phyloP scores from a whole-genome alignment of 2,113 vertebrate genomes.

The Cyprinus carpio region DNA sequence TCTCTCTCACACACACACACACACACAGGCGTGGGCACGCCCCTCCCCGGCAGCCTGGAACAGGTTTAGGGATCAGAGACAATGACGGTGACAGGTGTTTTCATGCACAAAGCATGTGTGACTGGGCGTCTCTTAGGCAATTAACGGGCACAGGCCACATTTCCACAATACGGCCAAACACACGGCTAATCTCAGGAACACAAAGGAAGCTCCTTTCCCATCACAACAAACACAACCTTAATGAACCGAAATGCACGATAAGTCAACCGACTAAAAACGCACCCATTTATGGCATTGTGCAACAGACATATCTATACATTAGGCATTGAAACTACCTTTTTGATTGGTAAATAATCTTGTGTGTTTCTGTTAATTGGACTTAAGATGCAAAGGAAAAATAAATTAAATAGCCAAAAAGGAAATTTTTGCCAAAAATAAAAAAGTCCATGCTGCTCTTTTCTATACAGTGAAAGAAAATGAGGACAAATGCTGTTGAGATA shows the following conservation, averaged over 20 bases:
- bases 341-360: neutral
- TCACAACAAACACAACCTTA: neutral
- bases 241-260: neutral
- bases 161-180: slow-evolving; percentile 11
- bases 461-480: too few species aligned
- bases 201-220: neutral
- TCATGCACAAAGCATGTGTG: slow-evolving; percentile 14
- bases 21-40: neutral
- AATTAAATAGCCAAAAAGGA: neutral
- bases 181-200: slow-evolving; percentile 1
- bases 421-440: too few species aligned
- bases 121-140: slow-evolving; percentile 17
- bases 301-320: neutral
- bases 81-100: slow-evolving; percentile 37
- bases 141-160: slow-evolving; percentile 7
- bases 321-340: neutral
- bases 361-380: neutral
- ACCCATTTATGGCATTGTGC: neutral
- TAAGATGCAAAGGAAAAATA: neutral
- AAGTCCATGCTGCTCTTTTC: too few species aligned
- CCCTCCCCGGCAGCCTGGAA: slow-evolving; percentile 30
- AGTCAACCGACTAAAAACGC: neutral
- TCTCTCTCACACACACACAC: neutral
- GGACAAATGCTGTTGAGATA: too few species aligned
- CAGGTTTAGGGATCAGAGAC: slow-evolving; percentile 29